Evolutionary conservation across 2,113 vertebrate genomes (phyloP), one percentile per base, ranked within the genome.

Genomic region (Carassius auratus): DNA sequence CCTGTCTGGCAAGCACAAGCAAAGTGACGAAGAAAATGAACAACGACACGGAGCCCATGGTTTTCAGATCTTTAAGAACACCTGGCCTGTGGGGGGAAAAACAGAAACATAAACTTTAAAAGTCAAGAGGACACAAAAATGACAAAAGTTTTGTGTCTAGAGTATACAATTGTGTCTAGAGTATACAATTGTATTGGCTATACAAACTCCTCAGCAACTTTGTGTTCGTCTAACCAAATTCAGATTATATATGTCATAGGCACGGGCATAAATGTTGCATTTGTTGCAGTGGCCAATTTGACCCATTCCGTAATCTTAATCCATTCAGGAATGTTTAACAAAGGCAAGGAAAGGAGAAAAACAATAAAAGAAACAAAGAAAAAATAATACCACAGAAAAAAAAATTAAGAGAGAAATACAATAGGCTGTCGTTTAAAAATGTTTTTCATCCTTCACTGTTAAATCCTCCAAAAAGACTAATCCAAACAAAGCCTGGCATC

Each of bases 1-100:
- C 98, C 98, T 99, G 98, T 90, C 98, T 93, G 19, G 97, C 97
- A 91, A 99, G 93, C 50, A 99, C 97, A 83, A 99, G 96, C 26
- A 99, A 93, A 0, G 98, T 99, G 92, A 98, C 33, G 90, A 99
- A 99, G 92, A 99, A 99, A 92, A 99, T 98, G 86, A 97, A 98
- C 74, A 99, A 94, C 38, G 97, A 98, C 84, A 99, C 94, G 0
- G 97, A 97, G 84, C 98, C 98, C 98, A 99, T 99, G 81, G 97
- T 98, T 94, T 99, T 99, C 81, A 99, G 91, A 88, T 99, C 97
- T 93, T 99, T 99, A 90, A 99, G 93, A 87, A 99, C 96, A 83
- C 98, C 98, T 50, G 97, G 97, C 89, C 97, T 99, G 87, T 77
- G 15, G 26, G 12, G 42, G 38, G 59, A 42, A 26, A 26, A 57